A percentile compares a stretch with the other conserved stretches of the same genome.
Evolutionary conservation across 2,797 vertebrate species (phyloP).

Genomic region (Crypturellus tataupa): DNA sequence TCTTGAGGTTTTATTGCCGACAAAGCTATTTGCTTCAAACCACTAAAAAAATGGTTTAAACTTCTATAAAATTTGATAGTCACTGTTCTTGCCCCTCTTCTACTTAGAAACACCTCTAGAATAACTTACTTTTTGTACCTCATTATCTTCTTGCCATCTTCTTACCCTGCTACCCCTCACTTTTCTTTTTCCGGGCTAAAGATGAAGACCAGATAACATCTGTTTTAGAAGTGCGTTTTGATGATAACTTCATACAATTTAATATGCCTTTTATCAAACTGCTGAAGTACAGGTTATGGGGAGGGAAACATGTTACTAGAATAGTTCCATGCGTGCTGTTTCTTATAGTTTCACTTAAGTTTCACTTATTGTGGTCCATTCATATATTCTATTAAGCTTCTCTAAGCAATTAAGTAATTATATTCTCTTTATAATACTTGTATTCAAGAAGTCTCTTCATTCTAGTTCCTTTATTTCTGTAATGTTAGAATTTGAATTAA

Average conservation of each 20-base stretch:
- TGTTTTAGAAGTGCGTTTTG: neutral
- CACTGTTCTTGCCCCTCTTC: neutral
- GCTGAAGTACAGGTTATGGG: neutral
- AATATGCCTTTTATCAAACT: neutral
- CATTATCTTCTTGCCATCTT: neutral
- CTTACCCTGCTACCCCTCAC: neutral
- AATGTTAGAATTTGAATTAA: neutral
- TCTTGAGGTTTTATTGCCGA: neutral
- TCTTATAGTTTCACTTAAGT: neutral
- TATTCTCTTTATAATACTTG: neutral
- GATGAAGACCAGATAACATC: neutral
- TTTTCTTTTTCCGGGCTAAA: neutral
- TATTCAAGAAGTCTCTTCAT: neutral
- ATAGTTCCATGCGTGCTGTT: neutral
- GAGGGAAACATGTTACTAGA: neutral
- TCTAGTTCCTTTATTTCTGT: neutral
- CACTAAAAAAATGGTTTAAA: neutral
- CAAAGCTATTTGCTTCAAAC: neutral
- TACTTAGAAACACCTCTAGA: too few relatives aligned
- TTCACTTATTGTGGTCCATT: neutral
- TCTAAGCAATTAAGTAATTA: fast-evolving
- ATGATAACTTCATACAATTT: neutral
- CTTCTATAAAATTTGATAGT: neutral
- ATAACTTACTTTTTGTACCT: too few relatives aligned
- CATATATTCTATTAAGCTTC: neutral